These are phyloP conservation scores for Prochilodus magdalenae DNA, from an alignment of 2,113 vertebrate species.

Conservation along the genomic window DNA sequence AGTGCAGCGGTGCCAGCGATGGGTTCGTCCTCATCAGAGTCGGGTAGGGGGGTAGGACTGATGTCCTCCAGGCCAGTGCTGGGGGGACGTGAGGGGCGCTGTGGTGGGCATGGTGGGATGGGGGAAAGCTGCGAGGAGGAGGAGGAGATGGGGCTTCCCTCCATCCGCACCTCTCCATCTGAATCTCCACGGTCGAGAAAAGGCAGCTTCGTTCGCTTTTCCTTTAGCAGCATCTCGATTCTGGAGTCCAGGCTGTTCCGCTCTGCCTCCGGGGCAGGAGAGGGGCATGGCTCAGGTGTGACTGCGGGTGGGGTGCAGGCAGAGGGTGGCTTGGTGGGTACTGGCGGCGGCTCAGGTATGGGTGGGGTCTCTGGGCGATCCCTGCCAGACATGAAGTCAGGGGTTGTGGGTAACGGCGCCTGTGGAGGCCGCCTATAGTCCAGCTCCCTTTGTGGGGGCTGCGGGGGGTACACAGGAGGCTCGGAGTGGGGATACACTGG, in stretches of 20 bases:
- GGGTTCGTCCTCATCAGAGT: conserved; percentile 90
- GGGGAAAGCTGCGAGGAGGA: conserved; percentile 97
- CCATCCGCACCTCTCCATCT: conserved; percentile 91
- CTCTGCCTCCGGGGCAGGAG: conserved; percentile 86
- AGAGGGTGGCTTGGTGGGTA: conserved; percentile 75
- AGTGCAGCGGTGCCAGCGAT: conserved; percentile 75
- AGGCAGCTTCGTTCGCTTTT: conserved; percentile 92
- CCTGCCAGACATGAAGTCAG: conserved; percentile 80
- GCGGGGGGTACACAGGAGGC: conserved; percentile 73
- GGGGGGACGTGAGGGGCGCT: conserved; percentile 83
- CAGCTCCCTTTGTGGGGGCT: conserved; percentile 77
- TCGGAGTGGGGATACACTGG: conserved; percentile 84
- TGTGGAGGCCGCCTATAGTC: conserved; percentile 86
- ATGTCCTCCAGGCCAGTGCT: conserved; percentile 97
- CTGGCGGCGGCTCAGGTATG: conserved; percentile 82
- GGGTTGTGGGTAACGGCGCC: conserved; percentile 68
- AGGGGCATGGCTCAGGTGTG: conserved; percentile 87
- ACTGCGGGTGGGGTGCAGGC: conserved; percentile 73
- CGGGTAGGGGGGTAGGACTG: conserved; percentile 93
- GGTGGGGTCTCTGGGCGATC: conserved; percentile 87
- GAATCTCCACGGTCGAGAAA: conserved; percentile 90
- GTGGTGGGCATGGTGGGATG: conserved; percentile 78
- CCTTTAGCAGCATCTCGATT: conserved; percentile 98
- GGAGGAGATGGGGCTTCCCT: conserved; percentile 96
- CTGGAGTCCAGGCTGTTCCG: conserved; percentile 96